phyloP scores from a whole-genome alignment of 2,797 vertebrate genomes.

The Merluccius polli region DNA sequence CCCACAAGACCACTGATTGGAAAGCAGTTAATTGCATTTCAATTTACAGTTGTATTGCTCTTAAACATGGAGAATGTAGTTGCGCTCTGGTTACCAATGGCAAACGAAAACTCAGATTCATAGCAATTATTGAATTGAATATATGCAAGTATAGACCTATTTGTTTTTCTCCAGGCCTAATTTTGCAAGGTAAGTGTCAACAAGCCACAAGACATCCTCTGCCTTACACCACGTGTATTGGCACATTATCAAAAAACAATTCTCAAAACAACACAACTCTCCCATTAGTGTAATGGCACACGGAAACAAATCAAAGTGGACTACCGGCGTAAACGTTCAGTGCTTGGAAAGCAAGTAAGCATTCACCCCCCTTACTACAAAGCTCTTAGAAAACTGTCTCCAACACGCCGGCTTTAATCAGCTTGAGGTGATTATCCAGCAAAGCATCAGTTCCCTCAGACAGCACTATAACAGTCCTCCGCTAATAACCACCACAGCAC shows the following conservation, averaged over 20 bases:
- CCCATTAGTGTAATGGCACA: not conserved
- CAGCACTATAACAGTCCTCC: conserved; percentile 37
- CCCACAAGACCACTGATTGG: not conserved
- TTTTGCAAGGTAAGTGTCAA: not conserved
- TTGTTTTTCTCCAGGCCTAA: not conserved
- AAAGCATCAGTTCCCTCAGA: conserved; percentile 53
- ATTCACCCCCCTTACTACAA: conserved; percentile 19
- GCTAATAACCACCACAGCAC: conserved; percentile 46
- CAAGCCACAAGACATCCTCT: not conserved
- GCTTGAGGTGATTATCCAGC: conserved; percentile 67
- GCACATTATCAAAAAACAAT: not conserved
- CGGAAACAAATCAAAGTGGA: not conserved
- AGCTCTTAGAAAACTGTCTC: conserved; percentile 30
- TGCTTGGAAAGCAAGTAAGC: not conserved
- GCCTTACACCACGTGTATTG: not conserved
- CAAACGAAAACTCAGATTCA: not conserved
- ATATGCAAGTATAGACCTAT: not conserved
- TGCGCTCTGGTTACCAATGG: not conserved
- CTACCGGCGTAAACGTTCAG: not conserved
- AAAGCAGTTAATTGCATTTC: not conserved
- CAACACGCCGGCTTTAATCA: conserved; percentile 51
- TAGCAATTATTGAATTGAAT: not conserved
- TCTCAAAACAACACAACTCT: not conserved
- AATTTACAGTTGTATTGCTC: not conserved
- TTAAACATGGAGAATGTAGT: not conserved